Conservation (phyloP, 2,113 vertebrate genomes). For the Nanorana parkeri region DNA sequence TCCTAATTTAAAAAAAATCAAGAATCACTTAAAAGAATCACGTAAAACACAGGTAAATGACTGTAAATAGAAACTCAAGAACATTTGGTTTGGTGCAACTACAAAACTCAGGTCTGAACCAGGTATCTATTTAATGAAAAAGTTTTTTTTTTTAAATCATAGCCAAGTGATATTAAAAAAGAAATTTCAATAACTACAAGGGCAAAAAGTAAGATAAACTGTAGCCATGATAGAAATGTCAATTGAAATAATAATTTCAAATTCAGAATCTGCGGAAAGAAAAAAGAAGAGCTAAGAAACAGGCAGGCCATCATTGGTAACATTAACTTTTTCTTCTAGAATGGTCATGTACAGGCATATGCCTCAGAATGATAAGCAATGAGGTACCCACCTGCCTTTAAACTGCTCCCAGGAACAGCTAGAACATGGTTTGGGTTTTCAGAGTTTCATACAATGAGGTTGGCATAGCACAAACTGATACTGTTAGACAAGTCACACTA, state of each 20-base stretch:
- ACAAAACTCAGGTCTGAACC: neutral
- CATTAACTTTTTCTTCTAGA: constrained; percentile 29
- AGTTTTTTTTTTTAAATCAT: constrained; percentile 8
- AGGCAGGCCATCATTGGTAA: constrained; percentile 27
- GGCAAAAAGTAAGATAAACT: constrained; percentile 24
- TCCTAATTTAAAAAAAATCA: no score
- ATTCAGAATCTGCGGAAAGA: constrained; percentile 27
- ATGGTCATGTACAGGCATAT: no score
- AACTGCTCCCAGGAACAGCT: no score
- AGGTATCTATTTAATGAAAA: neutral
- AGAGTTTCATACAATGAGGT: neutral
- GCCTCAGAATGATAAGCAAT: no score
- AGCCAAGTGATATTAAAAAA: constrained; percentile 20
- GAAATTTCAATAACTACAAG: neutral
- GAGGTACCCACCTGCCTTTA: no score
- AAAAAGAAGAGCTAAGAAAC: constrained; percentile 17
- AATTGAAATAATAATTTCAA: constrained; percentile 28
- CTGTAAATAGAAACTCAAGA: neutral
- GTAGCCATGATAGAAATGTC: constrained; percentile 3
- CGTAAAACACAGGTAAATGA: neutral
- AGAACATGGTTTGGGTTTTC: neutral
- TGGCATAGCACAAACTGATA: neutral
- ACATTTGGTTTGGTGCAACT: neutral
- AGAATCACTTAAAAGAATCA: neutral
- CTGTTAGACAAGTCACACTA: constrained; percentile 9